A percentile compares a stretch with the other conserved stretches of the same genome.
These are phyloP conservation scores for Congeria kusceri DNA, from an alignment of 2,888 invertebrate species.

Conservation along the genomic window DNA sequence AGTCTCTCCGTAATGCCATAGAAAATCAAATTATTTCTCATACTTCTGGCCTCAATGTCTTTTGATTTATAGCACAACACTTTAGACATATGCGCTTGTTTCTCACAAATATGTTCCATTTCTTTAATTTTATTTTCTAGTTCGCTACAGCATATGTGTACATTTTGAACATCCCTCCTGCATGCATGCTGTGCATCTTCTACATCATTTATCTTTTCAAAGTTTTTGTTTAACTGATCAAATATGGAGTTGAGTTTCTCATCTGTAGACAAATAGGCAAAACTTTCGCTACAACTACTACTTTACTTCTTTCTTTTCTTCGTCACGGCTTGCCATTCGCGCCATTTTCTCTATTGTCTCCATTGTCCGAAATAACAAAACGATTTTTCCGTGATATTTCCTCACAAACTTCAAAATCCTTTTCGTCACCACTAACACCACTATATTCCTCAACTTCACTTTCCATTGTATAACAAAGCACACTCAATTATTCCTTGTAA, in stretches of 20 bases:
- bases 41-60: slow-evolving; percentile 21
- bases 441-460: background rate
- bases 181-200: background rate
- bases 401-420: background rate
- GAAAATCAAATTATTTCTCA: slow-evolving; percentile 16
- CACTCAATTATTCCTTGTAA: background rate
- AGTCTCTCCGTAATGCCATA: slow-evolving; percentile 16
- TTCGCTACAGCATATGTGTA: slow-evolving; percentile 6
- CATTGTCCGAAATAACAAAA: background rate
- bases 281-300: slow-evolving; percentile 6
- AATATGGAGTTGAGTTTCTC: slow-evolving; percentile 13
- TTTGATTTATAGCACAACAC: slow-evolving; percentile 7
- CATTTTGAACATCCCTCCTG: background rate
- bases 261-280: slow-evolving; percentile 1
- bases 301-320: slow-evolving; percentile 3
- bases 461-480: background rate
- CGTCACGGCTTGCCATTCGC: background rate
- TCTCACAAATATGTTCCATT: background rate
- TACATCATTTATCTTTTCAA: slow-evolving; percentile 14
- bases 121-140: background rate
- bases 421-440: background rate
- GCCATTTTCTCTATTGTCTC: background rate
- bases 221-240: slow-evolving; percentile 6
- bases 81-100: background rate
- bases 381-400: too few relatives aligned